Conservation (phyloP, 2,888 invertebrate species). For the Meganola albula region DNA sequence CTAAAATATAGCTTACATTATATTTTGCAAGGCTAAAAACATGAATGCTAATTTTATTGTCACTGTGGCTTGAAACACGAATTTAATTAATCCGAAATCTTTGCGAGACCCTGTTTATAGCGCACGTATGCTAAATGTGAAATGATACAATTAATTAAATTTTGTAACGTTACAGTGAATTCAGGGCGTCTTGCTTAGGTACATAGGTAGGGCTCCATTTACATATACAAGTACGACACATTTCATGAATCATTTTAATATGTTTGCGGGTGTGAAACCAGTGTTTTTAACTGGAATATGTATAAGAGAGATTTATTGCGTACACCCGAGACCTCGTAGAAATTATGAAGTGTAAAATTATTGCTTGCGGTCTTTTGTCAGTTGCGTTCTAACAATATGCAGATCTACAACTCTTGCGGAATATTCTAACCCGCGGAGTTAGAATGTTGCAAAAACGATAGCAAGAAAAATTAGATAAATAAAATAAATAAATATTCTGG, state of each 20-base stretch:
- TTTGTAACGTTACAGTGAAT: conserved; percentile 18
- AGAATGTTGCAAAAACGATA: no score
- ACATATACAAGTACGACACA: conserved; percentile 6
- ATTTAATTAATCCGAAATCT: conserved; percentile 29
- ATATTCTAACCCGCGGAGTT: no score
- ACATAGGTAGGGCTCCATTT: background rate
- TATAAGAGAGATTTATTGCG: no score
- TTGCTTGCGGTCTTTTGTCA: conserved; percentile 9
- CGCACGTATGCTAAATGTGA: conserved; percentile 20
- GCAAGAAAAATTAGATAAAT: no score
- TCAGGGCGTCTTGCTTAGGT: conserved; percentile 14
- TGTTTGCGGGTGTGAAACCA: conserved; percentile 6
- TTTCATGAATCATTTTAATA: conserved; percentile 10
- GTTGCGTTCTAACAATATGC: no score
- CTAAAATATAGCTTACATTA: no score
- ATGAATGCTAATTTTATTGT: conserved; percentile 14
- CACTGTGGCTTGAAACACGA: conserved; percentile 13
- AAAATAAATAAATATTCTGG: no score
- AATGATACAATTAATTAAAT: conserved; percentile 30
- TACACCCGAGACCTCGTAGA: no score
- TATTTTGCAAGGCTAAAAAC: conserved; percentile 7
- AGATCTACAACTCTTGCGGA: no score
- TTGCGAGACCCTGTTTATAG: conserved; percentile 23
- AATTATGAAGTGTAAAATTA: no score
- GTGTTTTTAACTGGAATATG: conserved; percentile 7